Evolutionary conservation across 2,888 invertebrate species (phyloP).

Genomic region (Andrena chrysosceles): DNA sequence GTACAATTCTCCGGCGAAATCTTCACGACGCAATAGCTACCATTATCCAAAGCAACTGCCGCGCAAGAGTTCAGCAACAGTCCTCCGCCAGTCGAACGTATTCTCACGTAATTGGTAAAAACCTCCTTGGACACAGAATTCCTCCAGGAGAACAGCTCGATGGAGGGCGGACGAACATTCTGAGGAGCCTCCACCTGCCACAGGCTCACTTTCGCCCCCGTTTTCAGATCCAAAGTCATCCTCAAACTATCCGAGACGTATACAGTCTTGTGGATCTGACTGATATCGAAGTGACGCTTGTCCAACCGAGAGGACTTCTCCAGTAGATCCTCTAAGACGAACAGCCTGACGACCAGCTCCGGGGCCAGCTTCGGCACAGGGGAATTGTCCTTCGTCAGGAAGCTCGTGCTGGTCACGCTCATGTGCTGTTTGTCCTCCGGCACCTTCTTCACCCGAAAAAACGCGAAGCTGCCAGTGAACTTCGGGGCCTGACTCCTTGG

Average conservation of each 20-base stretch:
- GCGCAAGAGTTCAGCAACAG: slow-evolving; percentile 87
- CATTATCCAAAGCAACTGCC: slow-evolving; percentile 78
- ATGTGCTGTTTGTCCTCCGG: slow-evolving; percentile 63
- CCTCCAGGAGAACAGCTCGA: slow-evolving; percentile 85
- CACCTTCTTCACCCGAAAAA: slow-evolving; percentile 77
- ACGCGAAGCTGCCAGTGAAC: slow-evolving; percentile 30
- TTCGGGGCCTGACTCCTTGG: slow-evolving; percentile 74
- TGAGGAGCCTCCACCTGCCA: slow-evolving; percentile 81
- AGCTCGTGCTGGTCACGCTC: slow-evolving; percentile 60
- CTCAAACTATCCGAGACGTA: slow-evolving; percentile 87
- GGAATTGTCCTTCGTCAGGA: slow-evolving; percentile 58
- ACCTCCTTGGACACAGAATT: slow-evolving; percentile 70
- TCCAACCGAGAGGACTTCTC: slow-evolving; percentile 55
- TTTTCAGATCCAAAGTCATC: slow-evolving; percentile 86
- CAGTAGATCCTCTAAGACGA: slow-evolving; percentile 79
- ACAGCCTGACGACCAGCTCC: slow-evolving; percentile 76
- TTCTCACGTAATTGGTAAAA: slow-evolving; percentile 83
- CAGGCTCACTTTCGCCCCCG: slow-evolving; percentile 87
- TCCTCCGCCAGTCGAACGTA: slow-evolving; percentile 84
- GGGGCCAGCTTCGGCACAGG: slow-evolving; percentile 45
- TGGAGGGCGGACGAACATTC: slow-evolving; percentile 84
- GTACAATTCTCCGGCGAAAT: slow-evolving; percentile 71
- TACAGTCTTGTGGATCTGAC: slow-evolving; percentile 70
- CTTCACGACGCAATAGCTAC: slow-evolving; percentile 65
- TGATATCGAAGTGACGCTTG: slow-evolving; percentile 49